Percentiles rank a stretch among this genome's conserved stretches.
Evolutionary conservation across 1,140 invertebrate species (phyloP).

Genomic region (Brachionus rotundiformis): DNA sequence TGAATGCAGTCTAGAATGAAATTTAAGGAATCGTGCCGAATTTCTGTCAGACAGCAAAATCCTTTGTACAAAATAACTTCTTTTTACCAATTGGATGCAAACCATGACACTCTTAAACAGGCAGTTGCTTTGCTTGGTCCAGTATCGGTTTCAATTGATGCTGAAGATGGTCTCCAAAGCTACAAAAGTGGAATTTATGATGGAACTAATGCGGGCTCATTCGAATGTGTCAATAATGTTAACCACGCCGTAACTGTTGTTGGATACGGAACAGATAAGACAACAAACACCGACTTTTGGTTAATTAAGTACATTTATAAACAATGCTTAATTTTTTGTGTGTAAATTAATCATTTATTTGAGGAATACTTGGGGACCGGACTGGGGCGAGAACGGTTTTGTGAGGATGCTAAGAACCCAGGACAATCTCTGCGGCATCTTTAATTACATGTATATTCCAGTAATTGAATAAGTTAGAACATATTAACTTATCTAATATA

Average conservation of each 20-base stretch:
- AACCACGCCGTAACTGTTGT: slow-evolving; percentile 89
- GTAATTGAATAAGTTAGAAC: background rate
- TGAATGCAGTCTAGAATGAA: background rate
- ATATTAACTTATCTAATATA: no score
- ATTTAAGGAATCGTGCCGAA: background rate
- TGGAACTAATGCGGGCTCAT: background rate
- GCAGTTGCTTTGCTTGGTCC: slow-evolving; percentile 82
- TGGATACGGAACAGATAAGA: slow-evolving; percentile 78
- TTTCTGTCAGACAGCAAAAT: background rate
- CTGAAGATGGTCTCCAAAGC: background rate
- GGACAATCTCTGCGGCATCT: slow-evolving; percentile 85
- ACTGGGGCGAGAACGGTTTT: slow-evolving; percentile 83
- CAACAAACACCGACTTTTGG: slow-evolving; percentile 71
- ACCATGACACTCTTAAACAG: slow-evolving; percentile 57
- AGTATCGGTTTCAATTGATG: slow-evolving; percentile 77
- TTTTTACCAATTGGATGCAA: slow-evolving; percentile 36
- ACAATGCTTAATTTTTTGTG: slow-evolving; percentile 62
- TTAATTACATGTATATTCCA: slow-evolving; percentile 62
- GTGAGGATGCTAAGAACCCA: slow-evolving; percentile 84
- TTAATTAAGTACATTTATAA: background rate
- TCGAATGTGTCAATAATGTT: background rate
- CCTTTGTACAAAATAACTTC: slow-evolving; percentile 17
- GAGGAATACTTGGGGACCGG: slow-evolving; percentile 71
- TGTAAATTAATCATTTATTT: background rate
- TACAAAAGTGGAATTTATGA: slow-evolving; percentile 44